Percentiles rank a stretch among this genome's conserved stretches.
These are phyloP conservation scores for Solea solea DNA, from an alignment of 2,113 vertebrate genomes.

Conservation along the genomic window DNA sequence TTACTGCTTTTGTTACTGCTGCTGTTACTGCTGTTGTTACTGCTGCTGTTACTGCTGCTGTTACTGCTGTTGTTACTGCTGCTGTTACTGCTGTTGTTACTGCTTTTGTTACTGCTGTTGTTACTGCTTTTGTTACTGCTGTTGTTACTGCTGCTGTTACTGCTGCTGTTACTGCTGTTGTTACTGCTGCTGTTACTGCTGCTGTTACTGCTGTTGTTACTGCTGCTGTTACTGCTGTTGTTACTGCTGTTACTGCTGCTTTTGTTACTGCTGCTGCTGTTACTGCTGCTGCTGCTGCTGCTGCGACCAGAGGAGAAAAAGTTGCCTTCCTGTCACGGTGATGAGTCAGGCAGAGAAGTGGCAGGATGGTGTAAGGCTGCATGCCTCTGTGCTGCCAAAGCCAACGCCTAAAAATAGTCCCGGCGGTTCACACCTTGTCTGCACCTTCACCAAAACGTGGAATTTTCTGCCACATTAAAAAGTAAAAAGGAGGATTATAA, in stretches of 20 bases:
- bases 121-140: too few relatives aligned
- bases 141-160: neutral
- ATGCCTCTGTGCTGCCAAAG: neutral
- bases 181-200: too few relatives aligned
- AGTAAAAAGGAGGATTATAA: slow-evolving; percentile 23
- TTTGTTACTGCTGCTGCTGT: too few relatives aligned
- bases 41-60: too few relatives aligned
- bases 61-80: too few relatives aligned
- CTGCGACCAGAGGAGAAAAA: slow-evolving; percentile 24
- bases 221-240: too few relatives aligned
- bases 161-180: too few relatives aligned
- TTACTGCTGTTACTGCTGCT: too few relatives aligned
- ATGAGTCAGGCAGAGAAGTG: slow-evolving; percentile 58
- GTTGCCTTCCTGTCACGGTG: slow-evolving; percentile 46
- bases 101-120: too few relatives aligned
- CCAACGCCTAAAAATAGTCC: slow-evolving; percentile 52
- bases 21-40: slow-evolving; percentile 27
- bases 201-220: too few relatives aligned
- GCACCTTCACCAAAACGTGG: slow-evolving; percentile 53
- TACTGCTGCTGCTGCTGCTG: slow-evolving; percentile 26
- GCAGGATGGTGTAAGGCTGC: slow-evolving; percentile 45
- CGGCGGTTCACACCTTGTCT: slow-evolving; percentile 51
- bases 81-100: too few relatives aligned
- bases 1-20: too few relatives aligned
- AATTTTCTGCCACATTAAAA: slow-evolving; percentile 49